Percentiles rank a stretch among this genome's conserved stretches.
phyloP scores from a whole-genome alignment of 2,113 vertebrate species.

The Anarhynchus alexandrinus region DNA sequence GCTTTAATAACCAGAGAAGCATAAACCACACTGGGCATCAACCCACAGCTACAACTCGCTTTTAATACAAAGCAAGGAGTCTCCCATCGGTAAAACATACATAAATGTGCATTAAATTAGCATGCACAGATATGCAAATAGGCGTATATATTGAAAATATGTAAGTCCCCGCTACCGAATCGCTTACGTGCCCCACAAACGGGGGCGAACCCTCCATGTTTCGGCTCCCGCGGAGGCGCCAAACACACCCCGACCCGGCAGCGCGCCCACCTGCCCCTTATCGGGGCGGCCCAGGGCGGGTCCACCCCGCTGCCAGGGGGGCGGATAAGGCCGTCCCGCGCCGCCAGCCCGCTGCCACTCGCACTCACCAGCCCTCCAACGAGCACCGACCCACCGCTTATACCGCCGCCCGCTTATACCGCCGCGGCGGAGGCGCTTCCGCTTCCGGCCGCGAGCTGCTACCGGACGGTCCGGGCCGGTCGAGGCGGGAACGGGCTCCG shows the following conservation, averaged over 20 bases:
- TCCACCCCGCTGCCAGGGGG: not conserved
- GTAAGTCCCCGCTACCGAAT: accelerated
- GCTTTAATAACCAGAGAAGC: accelerated
- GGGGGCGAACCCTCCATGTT: accelerated
- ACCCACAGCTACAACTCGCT: accelerated
- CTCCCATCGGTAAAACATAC: too few species aligned
- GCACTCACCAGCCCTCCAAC: not conserved
- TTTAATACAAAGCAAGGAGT: accelerated
- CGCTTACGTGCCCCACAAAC: accelerated
- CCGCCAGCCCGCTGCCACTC: accelerated
- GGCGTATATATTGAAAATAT: accelerated
- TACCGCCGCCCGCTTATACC: not conserved
- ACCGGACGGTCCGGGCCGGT: not conserved
- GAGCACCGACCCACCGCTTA: accelerated
- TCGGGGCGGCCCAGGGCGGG: not conserved
- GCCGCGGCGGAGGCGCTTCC: not conserved
- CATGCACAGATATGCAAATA: accelerated
- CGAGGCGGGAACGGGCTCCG: not conserved
- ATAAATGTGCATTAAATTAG: accelerated
- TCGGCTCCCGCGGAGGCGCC: accelerated
- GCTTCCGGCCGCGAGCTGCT: constrained; percentile 14
- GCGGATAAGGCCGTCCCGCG: not conserved
- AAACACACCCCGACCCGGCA: not conserved
- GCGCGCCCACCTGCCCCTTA: not conserved
- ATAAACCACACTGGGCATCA: accelerated